A percentile compares a stretch with the other conserved stretches of the same genome.
phyloP scores from a whole-genome alignment of 2,113 vertebrate species.

The Eolophus roseicapilla region DNA sequence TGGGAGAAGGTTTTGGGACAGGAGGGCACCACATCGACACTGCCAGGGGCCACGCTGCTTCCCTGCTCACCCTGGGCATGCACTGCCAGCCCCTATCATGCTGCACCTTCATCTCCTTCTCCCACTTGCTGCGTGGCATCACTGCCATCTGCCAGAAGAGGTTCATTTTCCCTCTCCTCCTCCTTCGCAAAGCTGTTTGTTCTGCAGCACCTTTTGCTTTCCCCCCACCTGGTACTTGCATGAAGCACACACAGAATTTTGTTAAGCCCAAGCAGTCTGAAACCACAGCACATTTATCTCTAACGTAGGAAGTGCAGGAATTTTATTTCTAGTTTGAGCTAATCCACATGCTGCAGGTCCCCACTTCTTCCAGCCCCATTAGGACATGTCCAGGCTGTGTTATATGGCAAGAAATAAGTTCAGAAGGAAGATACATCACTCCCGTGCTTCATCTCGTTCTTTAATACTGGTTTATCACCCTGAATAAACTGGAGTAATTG shows the following conservation, averaged over 20 bases:
- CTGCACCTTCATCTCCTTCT: not conserved
- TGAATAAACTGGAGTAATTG: slow-evolving; percentile 36
- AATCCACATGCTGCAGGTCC: not conserved
- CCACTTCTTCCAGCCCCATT: not conserved
- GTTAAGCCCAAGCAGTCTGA: not conserved
- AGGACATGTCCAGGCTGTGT: not conserved
- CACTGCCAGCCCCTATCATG: not conserved
- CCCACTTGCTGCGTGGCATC: accelerated
- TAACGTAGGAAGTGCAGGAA: accelerated
- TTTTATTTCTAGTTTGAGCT: not conserved
- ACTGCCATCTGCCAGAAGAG: not conserved
- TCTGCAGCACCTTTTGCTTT: not conserved
- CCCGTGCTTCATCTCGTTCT: not conserved
- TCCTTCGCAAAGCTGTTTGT: not conserved
- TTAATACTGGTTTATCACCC: not conserved
- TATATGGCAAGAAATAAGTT: not conserved
- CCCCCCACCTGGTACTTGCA: not conserved
- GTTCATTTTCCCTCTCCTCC: not conserved
- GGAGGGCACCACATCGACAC: accelerated
- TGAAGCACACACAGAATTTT: not conserved
- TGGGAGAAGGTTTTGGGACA: not conserved
- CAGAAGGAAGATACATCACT: not conserved
- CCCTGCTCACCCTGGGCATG: not conserved
- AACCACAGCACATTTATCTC: not conserved
- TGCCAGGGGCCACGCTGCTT: not conserved